These are phyloP conservation scores for Eilema depressum DNA, from an alignment of 2,888 invertebrate genomes.

Conservation along the genomic window DNA sequence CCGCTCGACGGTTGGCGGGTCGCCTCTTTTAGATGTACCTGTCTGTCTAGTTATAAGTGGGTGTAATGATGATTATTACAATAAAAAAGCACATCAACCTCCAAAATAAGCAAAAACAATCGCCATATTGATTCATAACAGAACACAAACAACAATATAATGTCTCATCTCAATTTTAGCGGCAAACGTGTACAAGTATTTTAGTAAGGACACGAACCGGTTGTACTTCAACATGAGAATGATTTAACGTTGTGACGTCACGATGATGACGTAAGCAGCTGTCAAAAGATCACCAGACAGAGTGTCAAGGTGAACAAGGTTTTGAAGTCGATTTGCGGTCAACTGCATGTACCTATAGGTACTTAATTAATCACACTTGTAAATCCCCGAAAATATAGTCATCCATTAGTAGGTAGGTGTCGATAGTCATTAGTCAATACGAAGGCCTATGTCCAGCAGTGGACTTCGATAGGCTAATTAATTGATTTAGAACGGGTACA, in stretches of 20 bases:
- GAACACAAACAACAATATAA: not conserved
- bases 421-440: no score
- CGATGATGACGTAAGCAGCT: not conserved
- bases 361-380: not conserved
- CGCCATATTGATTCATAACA: not conserved
- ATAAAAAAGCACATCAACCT: not conserved
- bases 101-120: not conserved
- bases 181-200: not conserved
- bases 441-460: no score
- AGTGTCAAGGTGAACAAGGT: not conserved
- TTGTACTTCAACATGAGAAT: not conserved
- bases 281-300: not conserved
- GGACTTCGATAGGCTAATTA: no score
- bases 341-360: no score
- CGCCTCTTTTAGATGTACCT: no score
- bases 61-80: no score
- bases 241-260: conserved; percentile 8
- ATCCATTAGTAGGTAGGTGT: no score
- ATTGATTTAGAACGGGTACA: no score
- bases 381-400: no score
- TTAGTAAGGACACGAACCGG: not conserved
- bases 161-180: not conserved
- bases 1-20: no score
- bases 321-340: not conserved
- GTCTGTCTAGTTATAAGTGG: no score